Evolutionary conservation across 2,797 vertebrate species (phyloP).

Genomic region (Phoeniculus purpureus): DNA sequence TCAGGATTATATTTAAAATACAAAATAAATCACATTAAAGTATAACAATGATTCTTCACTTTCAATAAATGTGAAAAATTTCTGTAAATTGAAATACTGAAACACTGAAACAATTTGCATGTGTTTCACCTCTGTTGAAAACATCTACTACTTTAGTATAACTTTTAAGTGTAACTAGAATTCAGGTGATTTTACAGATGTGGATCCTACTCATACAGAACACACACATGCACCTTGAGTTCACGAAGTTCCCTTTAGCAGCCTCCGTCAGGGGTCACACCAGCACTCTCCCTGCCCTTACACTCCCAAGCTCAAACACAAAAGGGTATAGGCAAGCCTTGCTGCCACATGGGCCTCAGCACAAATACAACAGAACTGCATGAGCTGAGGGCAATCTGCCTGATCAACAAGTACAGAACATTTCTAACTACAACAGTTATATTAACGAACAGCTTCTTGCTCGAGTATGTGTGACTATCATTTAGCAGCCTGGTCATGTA

Average conservation of each 20-base stretch:
- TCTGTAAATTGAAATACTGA: no score
- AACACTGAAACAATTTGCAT: not conserved
- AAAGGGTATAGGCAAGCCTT: not conserved
- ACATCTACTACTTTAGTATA: not conserved
- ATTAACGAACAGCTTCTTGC: slow-evolving; percentile 52
- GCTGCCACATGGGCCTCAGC: not conserved
- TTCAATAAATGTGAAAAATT: not conserved
- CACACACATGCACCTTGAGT: accelerated
- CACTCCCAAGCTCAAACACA: not conserved
- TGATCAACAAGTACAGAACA: not conserved
- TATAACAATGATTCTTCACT: accelerated
- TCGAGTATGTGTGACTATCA: slow-evolving; percentile 16
- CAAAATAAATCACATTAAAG: not conserved
- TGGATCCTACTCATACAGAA: not conserved
- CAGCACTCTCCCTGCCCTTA: not conserved
- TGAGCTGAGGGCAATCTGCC: not conserved
- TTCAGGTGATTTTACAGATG: not conserved
- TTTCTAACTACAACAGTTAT: slow-evolving; percentile 9
- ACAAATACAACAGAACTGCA: not conserved
- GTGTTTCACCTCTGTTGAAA: not conserved
- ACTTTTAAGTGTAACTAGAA: not conserved
- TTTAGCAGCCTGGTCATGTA: not conserved
- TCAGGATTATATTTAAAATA: not conserved
- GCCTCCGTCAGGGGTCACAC: not conserved
- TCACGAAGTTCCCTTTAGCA: not conserved